Evolutionary conservation across 2,797 vertebrate genomes (phyloP).

Genomic region (Dendrocincla fuliginosa): DNA sequence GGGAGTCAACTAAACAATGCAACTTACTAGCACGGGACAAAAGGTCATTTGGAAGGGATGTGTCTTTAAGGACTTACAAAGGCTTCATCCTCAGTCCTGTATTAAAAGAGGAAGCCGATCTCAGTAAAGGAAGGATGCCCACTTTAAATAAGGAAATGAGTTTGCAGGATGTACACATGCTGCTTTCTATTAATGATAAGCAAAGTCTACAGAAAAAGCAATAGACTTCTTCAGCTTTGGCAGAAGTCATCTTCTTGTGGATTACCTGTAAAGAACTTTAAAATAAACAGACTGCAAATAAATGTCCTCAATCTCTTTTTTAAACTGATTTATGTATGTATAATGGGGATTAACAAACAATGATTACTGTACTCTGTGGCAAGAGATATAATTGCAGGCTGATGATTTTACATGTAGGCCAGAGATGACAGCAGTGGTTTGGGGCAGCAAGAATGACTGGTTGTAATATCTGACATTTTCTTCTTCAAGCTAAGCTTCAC

Average conservation of each 20-base stretch:
- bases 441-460: not conserved
- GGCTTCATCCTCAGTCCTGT: slow-evolving; percentile 75
- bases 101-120: slow-evolving; percentile 86
- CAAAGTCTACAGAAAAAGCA: slow-evolving; percentile 67
- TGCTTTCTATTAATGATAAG: slow-evolving; percentile 87
- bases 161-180: slow-evolving; percentile 90
- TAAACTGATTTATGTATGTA: slow-evolving; percentile 64
- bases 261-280: slow-evolving; percentile 72
- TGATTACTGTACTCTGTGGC: slow-evolving; percentile 44
- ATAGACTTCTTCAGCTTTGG: slow-evolving; percentile 45
- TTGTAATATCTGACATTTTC: not conserved
- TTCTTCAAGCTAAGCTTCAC: slow-evolving; percentile 5
- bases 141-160: slow-evolving; percentile 96
- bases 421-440: not conserved
- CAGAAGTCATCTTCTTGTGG: slow-evolving; percentile 58
- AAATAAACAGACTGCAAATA: slow-evolving; percentile 72
- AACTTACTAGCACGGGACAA: slow-evolving; percentile 74
- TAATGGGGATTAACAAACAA: slow-evolving; percentile 55
- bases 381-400: slow-evolving; percentile 59
- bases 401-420: slow-evolving; percentile 28
- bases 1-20: slow-evolving; percentile 76
- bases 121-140: slow-evolving; percentile 90
- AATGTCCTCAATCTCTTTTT: slow-evolving; percentile 57
- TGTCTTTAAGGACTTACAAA: slow-evolving; percentile 83
- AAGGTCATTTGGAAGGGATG: slow-evolving; percentile 85